Base-by-base conservation (phyloP, 2,888 invertebrate species). In the Macrosiphum euphorbiae region DNA sequence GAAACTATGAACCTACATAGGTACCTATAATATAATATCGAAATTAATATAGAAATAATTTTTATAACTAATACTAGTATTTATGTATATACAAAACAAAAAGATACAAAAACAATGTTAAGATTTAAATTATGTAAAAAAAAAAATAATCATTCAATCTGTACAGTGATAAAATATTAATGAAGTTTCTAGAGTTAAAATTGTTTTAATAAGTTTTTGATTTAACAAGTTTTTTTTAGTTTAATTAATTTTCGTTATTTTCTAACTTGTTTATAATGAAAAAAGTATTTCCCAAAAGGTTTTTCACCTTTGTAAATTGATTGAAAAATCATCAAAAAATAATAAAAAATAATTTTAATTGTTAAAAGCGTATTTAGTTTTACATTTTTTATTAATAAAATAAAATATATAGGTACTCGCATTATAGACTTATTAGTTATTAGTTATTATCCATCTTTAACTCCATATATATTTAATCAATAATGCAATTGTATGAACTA, bases 161-260 rank as follows among this genome's bases (percentile, higher is more conserved):
- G 47, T 35, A 2, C 86, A 35, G 3, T 2, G 26, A 52, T 41
- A 41, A 92, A 88, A 67, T 88, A 92, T 88, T 52, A 50, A 92
- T 24, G 44, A 50, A n/a, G 28, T 92, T 50, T 52, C 16, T 8
- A 50, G 50, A 41, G 3, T 91, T 44, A 58, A 91, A 92, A 86
- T 61, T 61, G 58, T 67, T 92, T 88, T 88, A 52, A n/a, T 44
- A 88, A 41, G 67, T 92, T 67, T 92, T 41, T 58, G 47, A 41
- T 92, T 88, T 88, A 67, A 28, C 52, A 92, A 50, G 67, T 92
- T 67, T 67, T 28, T 50, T 28, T 88, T 92, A 28, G 50, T n/a
- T 50, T 88, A 88, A 92, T 88, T 52, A 88, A 88, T 88, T 87
- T 67, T 67, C 20, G 61, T 87, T 88, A 52, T 41, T 78, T n/a